Percentiles rank a stretch among this genome's conserved stretches.
phyloP scores from a whole-genome alignment of 64 coral and sea anemone species.

The Montipora efflorescens region DNA sequence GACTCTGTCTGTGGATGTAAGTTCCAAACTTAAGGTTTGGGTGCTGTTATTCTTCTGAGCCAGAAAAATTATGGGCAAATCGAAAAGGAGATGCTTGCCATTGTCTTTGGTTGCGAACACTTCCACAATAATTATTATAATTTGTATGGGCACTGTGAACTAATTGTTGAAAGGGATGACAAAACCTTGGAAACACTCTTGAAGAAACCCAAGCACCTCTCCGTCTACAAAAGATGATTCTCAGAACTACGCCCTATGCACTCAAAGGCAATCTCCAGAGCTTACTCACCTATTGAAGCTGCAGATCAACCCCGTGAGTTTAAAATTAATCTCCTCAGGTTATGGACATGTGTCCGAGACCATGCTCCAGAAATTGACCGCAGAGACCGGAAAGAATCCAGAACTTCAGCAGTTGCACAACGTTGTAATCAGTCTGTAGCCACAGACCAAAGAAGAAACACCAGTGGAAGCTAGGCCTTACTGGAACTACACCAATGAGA shows the following conservation, averaged over 20 bases:
- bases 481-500: slow-evolving; percentile 45
- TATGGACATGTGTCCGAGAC: too few relatives aligned
- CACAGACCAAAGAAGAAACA: slow-evolving; percentile 33
- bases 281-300: background rate
- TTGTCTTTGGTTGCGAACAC: slow-evolving; percentile 4
- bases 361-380: too few relatives aligned
- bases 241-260: background rate
- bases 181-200: slow-evolving; percentile 2
- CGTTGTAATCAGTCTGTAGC: slow-evolving; percentile 28
- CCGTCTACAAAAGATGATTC: background rate
- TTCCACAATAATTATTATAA: background rate
- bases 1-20: slow-evolving; percentile 1
- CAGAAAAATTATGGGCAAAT: slow-evolving; percentile 55
- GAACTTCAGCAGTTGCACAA: slow-evolving; percentile 29
- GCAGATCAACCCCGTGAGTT: too few relatives aligned
- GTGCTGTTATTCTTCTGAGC: slow-evolving; percentile 29
- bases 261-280: background rate
- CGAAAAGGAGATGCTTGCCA: slow-evolving; percentile 53
- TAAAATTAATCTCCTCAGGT: too few relatives aligned
- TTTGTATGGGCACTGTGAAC: background rate
- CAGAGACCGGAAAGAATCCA: background rate
- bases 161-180: background rate
- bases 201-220: slow-evolving; percentile 9
- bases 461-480: slow-evolving; percentile 11
- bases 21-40: slow-evolving; percentile 4